Evolutionary conservation across 2,113 vertebrate genomes (phyloP).

Genomic region (Pangasianodon gigas): DNA sequence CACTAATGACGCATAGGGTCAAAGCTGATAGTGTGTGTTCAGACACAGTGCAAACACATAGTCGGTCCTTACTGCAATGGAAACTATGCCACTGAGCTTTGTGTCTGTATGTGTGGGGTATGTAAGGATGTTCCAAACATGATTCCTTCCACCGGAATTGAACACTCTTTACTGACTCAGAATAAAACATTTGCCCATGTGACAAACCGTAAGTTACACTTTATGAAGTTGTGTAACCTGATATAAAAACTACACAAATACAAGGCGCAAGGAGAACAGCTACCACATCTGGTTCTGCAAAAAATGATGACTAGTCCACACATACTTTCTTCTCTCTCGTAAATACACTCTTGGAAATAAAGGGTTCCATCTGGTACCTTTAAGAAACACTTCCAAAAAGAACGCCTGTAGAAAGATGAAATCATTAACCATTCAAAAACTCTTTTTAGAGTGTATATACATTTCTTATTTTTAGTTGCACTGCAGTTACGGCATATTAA

Average conservation of each 20-base stretch:
- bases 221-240: not conserved
- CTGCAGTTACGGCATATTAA: not conserved
- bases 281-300: not conserved
- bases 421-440: not conserved
- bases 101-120: not conserved
- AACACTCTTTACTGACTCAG: not conserved
- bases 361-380: not conserved
- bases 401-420: not conserved
- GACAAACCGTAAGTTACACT: not conserved
- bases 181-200: not conserved
- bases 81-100: slow-evolving; percentile 19
- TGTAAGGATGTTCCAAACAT: not conserved
- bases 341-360: not conserved
- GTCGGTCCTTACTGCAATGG: not conserved
- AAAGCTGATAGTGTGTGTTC: slow-evolving; percentile 8
- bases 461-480: not conserved
- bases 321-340: not conserved
- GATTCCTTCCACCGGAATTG: not conserved
- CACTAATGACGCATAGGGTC: not conserved
- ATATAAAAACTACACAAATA: not conserved
- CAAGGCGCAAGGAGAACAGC: not conserved
- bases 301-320: not conserved
- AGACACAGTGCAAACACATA: not conserved
- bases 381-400: not conserved
- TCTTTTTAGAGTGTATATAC: not conserved